Evolutionary conservation across 1,140 invertebrate genomes (phyloP), one percentile per base, ranked within the genome.

Genomic region (Sminthurinus signatus): DNA sequence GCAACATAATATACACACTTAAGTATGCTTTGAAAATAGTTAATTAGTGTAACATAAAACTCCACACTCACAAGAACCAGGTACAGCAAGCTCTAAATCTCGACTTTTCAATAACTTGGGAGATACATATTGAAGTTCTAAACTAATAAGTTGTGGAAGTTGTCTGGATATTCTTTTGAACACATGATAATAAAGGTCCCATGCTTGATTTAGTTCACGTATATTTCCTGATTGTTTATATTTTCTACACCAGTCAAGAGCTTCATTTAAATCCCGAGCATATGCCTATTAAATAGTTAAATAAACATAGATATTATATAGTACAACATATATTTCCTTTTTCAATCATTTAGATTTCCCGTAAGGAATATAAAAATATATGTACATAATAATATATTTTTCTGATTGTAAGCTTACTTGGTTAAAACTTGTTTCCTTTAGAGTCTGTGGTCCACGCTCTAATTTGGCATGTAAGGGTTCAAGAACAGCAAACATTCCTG

Each of bases 151-250:
- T 70, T 93, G 89, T 1, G 94, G 93, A 64, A 99, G 80, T 77
- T 99, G 96, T 60, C 92, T 83, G 0, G 90, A 90, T 71, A 99
- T 98, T 59, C 93, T 84, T 51, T 95, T 82, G 75, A 98, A 98
- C 12, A 99, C 94, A 73, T 97, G 91, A 78, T 98, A 99, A 76
- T 99, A 99, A 0, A 98, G 78, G 75, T 99, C 96, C 97, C 97
- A 99, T 15, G 97, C 96, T 28, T 64, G 62, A 78, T 95, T 96
- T 25, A 99, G 78, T 73, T 98, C 93, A 59, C 92, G 83, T 0
- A 89, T 84, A 72, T 95, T 92, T 2, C 85, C 84, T 0, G 88
- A 89, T 19, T 86, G 81, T 77, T 92, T 89, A 73, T 88, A 96
- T 67, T 87, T 82, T 75, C 85, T 85, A 75, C 96, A 98, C 88